Conservation (phyloP, 2,888 invertebrate species). For the Leucoma salicis region DNA sequence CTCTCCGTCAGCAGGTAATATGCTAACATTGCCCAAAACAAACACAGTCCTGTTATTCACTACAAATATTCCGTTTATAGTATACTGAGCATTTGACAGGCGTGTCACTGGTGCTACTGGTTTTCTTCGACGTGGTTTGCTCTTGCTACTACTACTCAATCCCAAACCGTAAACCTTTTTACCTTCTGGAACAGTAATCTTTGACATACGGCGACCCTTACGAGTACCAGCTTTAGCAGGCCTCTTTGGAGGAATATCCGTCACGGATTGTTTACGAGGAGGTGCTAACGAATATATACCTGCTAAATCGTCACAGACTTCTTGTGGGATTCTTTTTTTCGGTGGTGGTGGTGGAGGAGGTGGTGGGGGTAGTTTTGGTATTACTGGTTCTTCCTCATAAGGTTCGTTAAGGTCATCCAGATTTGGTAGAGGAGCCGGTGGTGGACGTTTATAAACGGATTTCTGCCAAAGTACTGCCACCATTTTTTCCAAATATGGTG, state of each 20-base stretch:
- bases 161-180: slow-evolving; percentile 58
- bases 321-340: slow-evolving; percentile 52
- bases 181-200: slow-evolving; percentile 37
- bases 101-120: slow-evolving; percentile 54
- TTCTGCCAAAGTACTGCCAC: slow-evolving; percentile 50
- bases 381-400: slow-evolving; percentile 52
- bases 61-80: slow-evolving; percentile 56
- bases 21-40: slow-evolving; percentile 51
- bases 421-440: slow-evolving; percentile 59
- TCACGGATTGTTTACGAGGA: slow-evolving; percentile 30
- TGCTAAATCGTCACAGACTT: slow-evolving; percentile 60
- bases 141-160: slow-evolving; percentile 19
- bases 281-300: slow-evolving; percentile 48
- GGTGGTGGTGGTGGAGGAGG: slow-evolving; percentile 64
- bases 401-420: slow-evolving; percentile 61
- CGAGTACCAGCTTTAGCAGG: slow-evolving; percentile 8
- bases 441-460: slow-evolving; percentile 35
- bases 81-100: slow-evolving; percentile 52
- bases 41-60: slow-evolving; percentile 51
- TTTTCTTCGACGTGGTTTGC: slow-evolving; percentile 34
- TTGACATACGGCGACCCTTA: slow-evolving; percentile 40
- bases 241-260: slow-evolving; percentile 17
- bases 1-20: slow-evolving; percentile 54
- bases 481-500: slow-evolving; percentile 64
- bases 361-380: slow-evolving; percentile 50